These are phyloP conservation scores for Agrilus planipennis DNA, from an alignment of 1,140 invertebrate genomes.

Conservation along the genomic window DNA sequence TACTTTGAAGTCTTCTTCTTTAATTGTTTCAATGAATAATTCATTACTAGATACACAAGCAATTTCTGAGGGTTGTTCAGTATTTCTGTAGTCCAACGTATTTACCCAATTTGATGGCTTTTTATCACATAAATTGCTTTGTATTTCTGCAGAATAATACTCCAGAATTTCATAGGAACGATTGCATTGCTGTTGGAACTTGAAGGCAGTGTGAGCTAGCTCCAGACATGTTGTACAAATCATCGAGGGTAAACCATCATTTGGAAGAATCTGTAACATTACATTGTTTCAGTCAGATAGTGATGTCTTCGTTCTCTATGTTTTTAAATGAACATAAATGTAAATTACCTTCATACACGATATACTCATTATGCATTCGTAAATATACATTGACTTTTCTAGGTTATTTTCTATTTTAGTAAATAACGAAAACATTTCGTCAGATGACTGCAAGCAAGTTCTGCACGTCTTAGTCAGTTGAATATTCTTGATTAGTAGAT, in stretches of 20 bases:
- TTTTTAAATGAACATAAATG: conserved; percentile 2
- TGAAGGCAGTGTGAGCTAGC: conserved; percentile 15
- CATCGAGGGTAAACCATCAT: conserved; percentile 18
- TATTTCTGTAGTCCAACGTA: too few species aligned
- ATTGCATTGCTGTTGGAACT: conserved; percentile 23
- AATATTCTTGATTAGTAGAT: conserved; percentile 1
- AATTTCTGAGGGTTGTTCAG: too few species aligned
- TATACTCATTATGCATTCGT: conserved; percentile 17
- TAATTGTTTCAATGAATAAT: too few species aligned
- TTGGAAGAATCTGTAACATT: conserved; percentile 14
- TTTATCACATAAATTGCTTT: conserved; percentile 2
- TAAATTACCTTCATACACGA: conserved; percentile 22
- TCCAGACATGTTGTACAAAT: conserved; percentile 21
- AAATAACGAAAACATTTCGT: conserved; percentile 18
- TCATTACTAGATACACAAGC: too few species aligned
- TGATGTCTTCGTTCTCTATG: conserved; percentile 1
- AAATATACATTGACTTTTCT: conserved; percentile 13
- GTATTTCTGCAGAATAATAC: conserved; percentile 11
- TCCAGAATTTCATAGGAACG: conserved; percentile 17
- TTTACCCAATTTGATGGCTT: too few species aligned
- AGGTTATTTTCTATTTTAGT: conserved; percentile 13
- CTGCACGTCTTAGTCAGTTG: conserved; percentile 18
- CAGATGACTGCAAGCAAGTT: conserved; percentile 15
- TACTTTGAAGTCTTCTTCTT: too few species aligned
- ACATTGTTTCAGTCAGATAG: neutral